Evolutionary conservation across 1,140 invertebrate genomes (phyloP), one percentile per base, ranked within the genome.

Genomic region (Myzus persicae): DNA sequence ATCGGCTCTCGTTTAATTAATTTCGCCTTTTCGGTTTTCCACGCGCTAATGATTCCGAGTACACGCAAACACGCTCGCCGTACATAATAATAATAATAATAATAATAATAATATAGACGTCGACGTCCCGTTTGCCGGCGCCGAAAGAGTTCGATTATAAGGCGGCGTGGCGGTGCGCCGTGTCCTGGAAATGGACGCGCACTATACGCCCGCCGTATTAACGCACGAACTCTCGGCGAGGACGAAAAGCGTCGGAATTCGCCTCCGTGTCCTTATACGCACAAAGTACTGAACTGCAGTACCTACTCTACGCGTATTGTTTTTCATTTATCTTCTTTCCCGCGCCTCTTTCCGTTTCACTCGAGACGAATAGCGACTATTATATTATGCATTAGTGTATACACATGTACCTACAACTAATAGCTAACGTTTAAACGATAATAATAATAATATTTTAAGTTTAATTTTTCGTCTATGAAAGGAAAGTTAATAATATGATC

Each of bases 1-100:
- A 92, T 82, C 91, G 91, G 91, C 44, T 92, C 91, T 84, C 91
- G 91, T 92, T 92, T 92, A 92, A 92, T 92, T 84, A 92, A 92
- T 92, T 92, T 92, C 91, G 91, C 44, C 76, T 82, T 92, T 92
- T 82, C 91, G 67, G 67, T 48, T 92, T 46, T 84, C 76, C 76
- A 40, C 76, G 67, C 76, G 8, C 76, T 92, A 82, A 92, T 82
- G 67, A 91, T 67, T 59, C 67, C 51, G 89, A 90, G 48, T 59
- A 67, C 48, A 20, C 48, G 8, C 40, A 84, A n/a, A 76, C 59
- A 76, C 59, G 59, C 59, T 76, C n/a, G 59, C 31, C 22, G 24
- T 40, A 84, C 38, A 84, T 84, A 82, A 20, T 59, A 81, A 81
- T n/a, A n/a, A 44, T 44, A 44, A 44, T 44, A 44, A 44, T 44